Evolutionary conservation across 2,797 vertebrate genomes (phyloP), one percentile per base, ranked within the genome.

Genomic region (Petrocephalus sullivani): DNA sequence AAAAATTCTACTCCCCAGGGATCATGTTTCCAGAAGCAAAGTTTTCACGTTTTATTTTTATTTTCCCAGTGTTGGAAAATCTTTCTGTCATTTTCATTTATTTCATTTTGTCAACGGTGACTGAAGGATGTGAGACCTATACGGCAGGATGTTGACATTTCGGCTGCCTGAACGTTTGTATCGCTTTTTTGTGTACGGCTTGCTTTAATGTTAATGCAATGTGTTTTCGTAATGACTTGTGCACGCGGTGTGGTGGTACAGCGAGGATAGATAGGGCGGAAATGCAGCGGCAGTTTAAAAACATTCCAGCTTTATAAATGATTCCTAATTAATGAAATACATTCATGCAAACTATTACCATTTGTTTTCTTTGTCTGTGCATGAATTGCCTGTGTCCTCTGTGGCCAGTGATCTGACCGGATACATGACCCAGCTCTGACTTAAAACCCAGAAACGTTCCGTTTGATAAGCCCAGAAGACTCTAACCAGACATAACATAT

Each of bases 401-500:
- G 41, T 82, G 78, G 41, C 19, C 37, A 53, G 1, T 51, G 91
- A 94, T 92, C 92, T 41, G 16, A 41, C 67, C 12, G 37, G 89
- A 90, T 93, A 90, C 91, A 91, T 95, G 94, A 94, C 94, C 94
- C 92, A 89, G 93, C 92, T 92, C 92, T 92, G 93, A 95, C 93
- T 95, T 92, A 92, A 75, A 75, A 75, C 12, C 37, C 33, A 93
- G 92, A 94, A 93, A 95, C 93, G 92, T 95, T 93, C 94, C 94
- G 93, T 91, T 91, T 93, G 94, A 92, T 95, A 95, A 95, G 94
- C 95, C 94, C 94, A 93, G 88, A 94, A 94, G 94, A 96, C 94
- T 95, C 90, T 89, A 91, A 91, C 95, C 95, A 96, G 95, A 96
- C 96, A 95, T 96, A 92, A 96, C 94, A 93, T 95, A 96, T 96